These are phyloP conservation scores for Carollia perspicillata DNA, from an alignment of 2,113 vertebrate genomes.

Conservation along the genomic window DNA sequence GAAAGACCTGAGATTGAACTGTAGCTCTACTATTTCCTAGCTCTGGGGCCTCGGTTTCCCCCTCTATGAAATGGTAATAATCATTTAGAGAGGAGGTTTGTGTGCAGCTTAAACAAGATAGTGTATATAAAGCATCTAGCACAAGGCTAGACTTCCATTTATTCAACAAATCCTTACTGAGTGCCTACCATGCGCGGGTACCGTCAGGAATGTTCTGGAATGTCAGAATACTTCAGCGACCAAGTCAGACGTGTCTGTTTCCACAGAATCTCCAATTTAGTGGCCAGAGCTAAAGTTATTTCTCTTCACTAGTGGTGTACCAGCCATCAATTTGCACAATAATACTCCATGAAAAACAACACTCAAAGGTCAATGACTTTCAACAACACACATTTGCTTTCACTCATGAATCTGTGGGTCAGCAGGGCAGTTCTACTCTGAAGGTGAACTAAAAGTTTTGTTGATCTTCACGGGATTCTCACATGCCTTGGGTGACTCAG, in stretches of 20 bases:
- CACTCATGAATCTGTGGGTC: not conserved
- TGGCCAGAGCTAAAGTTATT: not conserved
- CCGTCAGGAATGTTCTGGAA: not conserved
- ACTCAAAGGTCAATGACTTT: not conserved
- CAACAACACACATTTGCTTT: not conserved
- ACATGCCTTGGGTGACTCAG: fast-evolving
- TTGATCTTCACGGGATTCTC: not conserved
- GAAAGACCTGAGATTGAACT: not conserved
- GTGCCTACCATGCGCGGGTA: not conserved
- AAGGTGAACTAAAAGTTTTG: not conserved
- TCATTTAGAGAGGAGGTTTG: not conserved
- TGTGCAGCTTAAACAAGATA: not conserved
- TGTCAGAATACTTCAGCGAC: not conserved
- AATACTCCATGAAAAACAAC: not conserved
- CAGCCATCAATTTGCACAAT: not conserved
- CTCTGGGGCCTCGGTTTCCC: not conserved
- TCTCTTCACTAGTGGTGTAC: not conserved
- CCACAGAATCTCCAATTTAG: not conserved
- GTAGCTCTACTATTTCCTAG: not conserved
- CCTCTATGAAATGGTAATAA: not conserved
- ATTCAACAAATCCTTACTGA: not conserved
- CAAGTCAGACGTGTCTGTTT: not conserved
- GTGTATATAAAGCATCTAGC: not conserved
- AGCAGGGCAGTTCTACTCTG: not conserved
- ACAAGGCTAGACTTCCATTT: not conserved